These are phyloP conservation scores for Portevinia maculata DNA, from an alignment of 2,888 invertebrate genomes.

Conservation along the genomic window DNA sequence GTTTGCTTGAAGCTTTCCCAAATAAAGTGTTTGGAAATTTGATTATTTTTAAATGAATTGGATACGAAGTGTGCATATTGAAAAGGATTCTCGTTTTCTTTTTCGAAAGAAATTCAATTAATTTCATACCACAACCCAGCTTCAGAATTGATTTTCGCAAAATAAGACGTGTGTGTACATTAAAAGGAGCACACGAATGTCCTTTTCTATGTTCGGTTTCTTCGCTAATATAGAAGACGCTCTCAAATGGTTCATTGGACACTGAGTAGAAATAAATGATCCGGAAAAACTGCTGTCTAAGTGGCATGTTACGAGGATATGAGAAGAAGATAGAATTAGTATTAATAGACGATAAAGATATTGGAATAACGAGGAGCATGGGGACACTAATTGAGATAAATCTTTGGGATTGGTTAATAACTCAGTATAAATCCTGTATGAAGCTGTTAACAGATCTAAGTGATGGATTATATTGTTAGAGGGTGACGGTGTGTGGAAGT, in stretches of 20 bases:
- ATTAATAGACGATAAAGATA: conserved; percentile 57
- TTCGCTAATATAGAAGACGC: conserved; percentile 21
- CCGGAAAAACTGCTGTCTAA: conserved; percentile 59
- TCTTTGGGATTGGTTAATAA: conserved; percentile 36
- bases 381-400: conserved; percentile 42
- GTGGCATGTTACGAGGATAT: conserved; percentile 41
- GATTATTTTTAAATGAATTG: conserved; percentile 52
- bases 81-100: conserved; percentile 18
- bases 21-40: conserved; percentile 45
- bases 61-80: conserved; percentile 26
- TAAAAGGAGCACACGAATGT: conserved; percentile 6
- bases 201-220: conserved; percentile 21
- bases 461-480: not conserved
- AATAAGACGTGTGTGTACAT: conserved; percentile 1
- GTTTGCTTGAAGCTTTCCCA: conserved; percentile 22
- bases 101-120: conserved; percentile 43
- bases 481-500: not conserved
- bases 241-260: conserved; percentile 53
- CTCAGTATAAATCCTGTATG: not conserved
- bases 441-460: no score
- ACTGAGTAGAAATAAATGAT: conserved; percentile 59
- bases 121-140: conserved; percentile 18
- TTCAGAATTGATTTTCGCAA: conserved; percentile 18
- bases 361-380: conserved; percentile 38
- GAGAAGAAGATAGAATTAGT: conserved; percentile 56